Evolutionary conservation across 1,140 invertebrate genomes (phyloP).

Genomic region (Hyles vespertilio): DNA sequence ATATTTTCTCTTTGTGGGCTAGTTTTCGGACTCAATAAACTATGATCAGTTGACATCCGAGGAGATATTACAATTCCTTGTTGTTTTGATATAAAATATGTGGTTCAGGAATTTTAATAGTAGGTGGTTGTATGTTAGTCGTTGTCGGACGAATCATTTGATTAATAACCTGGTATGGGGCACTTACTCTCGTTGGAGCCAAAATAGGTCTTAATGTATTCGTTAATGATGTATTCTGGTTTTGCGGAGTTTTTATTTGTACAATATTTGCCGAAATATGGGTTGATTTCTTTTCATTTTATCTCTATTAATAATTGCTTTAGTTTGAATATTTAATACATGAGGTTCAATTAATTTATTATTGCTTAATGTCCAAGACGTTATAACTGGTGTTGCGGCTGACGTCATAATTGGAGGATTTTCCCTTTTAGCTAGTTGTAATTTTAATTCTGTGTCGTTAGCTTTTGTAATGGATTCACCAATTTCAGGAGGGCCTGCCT

Average conservation of each 20-base stretch:
- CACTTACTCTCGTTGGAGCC: conserved; percentile 45
- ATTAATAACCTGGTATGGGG: conserved; percentile 70
- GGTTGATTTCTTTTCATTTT: conserved; percentile 59
- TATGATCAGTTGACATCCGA: conserved; percentile 54
- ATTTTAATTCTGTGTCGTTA: conserved; percentile 41
- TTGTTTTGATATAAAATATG: conserved; percentile 75
- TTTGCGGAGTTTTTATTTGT: conserved; percentile 56
- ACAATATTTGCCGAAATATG: conserved; percentile 68
- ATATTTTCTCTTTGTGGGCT: conserved; percentile 51
- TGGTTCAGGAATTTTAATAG: conserved; percentile 77
- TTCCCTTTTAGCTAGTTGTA: conserved; percentile 62
- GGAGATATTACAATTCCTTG: conserved; percentile 74
- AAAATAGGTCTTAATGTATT: conserved; percentile 54
- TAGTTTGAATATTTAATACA: conserved; percentile 49
- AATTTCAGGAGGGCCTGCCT: conserved; percentile 33
- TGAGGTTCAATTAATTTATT: conserved; percentile 62
- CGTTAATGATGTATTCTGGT: conserved; percentile 43
- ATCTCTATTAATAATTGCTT: conserved; percentile 37
- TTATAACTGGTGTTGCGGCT: conserved; percentile 76
- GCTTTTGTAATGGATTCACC: conserved; percentile 28
- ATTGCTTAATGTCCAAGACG: conserved; percentile 68
- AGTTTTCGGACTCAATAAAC: conserved; percentile 63
- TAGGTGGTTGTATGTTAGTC: conserved; percentile 74
- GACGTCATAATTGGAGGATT: conserved; percentile 66
- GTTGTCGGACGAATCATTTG: conserved; percentile 60